Evolutionary conservation across 2,888 invertebrate species (phyloP), one percentile per base, ranked within the genome.

Genomic region (Gymnosoma rotundatum): DNA sequence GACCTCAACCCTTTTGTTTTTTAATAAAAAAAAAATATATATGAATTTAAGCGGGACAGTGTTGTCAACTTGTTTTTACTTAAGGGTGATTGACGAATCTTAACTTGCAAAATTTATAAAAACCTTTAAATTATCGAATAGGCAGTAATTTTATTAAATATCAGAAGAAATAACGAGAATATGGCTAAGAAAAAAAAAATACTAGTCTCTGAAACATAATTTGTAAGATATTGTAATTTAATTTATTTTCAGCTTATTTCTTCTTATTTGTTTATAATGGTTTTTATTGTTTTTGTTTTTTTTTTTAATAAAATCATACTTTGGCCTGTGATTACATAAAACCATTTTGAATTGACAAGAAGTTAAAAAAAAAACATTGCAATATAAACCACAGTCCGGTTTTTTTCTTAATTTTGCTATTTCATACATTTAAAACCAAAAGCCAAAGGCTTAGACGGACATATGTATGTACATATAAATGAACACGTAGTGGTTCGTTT

Each of bases 261-360:
- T 16, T 48, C 5, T 48, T 12, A 5, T 64, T 48, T 42, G 16
- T 48, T 48, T 9, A 0, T 48, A 16, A 25, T 1, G 25, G 16
- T 63, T 45, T 45, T 45, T 45, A 45, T 63, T 63, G 16, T 63
- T 63, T 21, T 16, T 25, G n/a, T 1, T 63, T 20, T 38, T 63
- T 38, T 18, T 36, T 16, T n/a, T 36, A 18, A 38, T 38, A 20
- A 61, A 61, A 61, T 14, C 21, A 69, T 67, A 76, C 76, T 76
- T 76, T 69, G 78, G 61, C 61, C 61, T 45, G 66, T 8, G 54
- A 70, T 78, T 78, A 78, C 78, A 78, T 78, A 78, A 76, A 70
- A 70, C 45, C 50, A 63, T 45, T 61, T 70, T 63, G 20, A 70
- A 61, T 69, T 78, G 78, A 76, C 76, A 64, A 75, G 66, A 75